These are phyloP conservation scores for Ophthalmotilapia sp. DNA, from an alignment of 2,113 vertebrate genomes.

Conservation along the genomic window DNA sequence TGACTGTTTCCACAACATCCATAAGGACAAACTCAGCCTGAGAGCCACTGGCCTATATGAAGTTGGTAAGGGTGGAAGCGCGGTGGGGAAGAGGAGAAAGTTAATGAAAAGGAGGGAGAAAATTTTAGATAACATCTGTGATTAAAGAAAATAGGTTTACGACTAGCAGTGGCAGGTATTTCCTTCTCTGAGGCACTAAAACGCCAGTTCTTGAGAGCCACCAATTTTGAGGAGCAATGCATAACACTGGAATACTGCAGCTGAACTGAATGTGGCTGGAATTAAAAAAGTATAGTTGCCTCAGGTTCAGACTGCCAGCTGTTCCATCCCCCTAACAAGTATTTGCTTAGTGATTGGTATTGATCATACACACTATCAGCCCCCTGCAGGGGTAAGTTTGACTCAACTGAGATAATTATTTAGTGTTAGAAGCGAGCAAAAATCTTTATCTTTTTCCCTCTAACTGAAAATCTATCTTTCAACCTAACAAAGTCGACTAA, in stretches of 20 bases:
- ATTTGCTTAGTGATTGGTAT: conserved; percentile 16
- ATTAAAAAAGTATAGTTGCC: not conserved
- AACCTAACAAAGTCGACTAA: not conserved
- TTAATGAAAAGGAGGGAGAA: not conserved
- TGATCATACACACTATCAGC: conserved; percentile 15
- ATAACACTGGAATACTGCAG: not conserved
- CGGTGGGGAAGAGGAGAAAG: not conserved
- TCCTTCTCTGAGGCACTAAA: not conserved
- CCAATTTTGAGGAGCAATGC: not conserved
- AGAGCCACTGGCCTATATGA: not conserved
- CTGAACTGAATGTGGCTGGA: not conserved
- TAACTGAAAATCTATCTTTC: not conserved
- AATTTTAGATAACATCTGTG: not conserved
- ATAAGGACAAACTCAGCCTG: not conserved
- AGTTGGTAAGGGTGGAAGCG: not conserved
- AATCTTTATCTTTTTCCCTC: not conserved
- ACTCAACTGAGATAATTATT: not conserved
- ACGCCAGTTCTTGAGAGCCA: not conserved
- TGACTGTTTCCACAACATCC: not conserved
- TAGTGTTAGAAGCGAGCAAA: not conserved
- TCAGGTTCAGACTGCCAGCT: not conserved
- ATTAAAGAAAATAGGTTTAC: not conserved
- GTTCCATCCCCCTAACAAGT: not conserved
- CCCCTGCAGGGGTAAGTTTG: not conserved
- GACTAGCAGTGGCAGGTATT: not conserved